Evolutionary conservation across 2,113 vertebrate species (phyloP).

Genomic region (Seriola aureovittata): DNA sequence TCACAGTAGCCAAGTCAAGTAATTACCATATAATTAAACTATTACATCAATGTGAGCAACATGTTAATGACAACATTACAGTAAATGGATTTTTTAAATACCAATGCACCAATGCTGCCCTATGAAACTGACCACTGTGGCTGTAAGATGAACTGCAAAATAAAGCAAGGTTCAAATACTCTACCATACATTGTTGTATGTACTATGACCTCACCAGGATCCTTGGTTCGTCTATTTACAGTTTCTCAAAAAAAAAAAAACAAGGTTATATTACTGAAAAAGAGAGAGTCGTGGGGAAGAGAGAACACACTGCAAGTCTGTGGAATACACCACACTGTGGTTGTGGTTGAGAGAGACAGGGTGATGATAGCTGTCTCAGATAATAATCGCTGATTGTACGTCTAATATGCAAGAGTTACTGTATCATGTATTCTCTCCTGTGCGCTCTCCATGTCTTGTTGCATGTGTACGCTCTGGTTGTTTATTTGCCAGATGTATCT

Average conservation of each 20-base stretch:
- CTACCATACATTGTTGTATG: not conserved
- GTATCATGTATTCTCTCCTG: constrained; percentile 15
- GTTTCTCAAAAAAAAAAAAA: not conserved
- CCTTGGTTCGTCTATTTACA: not conserved
- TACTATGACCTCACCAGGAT: not conserved
- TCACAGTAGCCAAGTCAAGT: not conserved
- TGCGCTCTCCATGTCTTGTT: not conserved
- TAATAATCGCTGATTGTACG: constrained; percentile 11
- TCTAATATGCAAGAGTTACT: constrained; percentile 11
- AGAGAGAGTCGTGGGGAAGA: not conserved
- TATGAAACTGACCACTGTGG: not conserved
- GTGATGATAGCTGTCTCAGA: constrained; percentile 27
- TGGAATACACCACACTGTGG: not conserved
- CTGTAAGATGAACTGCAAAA: not conserved
- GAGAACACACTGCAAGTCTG: not conserved
- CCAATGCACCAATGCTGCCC: not conserved
- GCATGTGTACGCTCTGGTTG: not conserved
- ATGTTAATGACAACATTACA: not conserved
- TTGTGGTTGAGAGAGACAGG: constrained; percentile 17
- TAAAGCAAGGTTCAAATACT: not conserved
- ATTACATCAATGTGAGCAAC: not conserved
- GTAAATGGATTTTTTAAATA: constrained; percentile 11
- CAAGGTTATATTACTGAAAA: not conserved
- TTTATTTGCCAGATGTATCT: constrained; percentile 1
- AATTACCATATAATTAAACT: constrained; percentile 9